phyloP scores from a whole-genome alignment of 2,797 vertebrate species.

The Balearica regulorum region DNA sequence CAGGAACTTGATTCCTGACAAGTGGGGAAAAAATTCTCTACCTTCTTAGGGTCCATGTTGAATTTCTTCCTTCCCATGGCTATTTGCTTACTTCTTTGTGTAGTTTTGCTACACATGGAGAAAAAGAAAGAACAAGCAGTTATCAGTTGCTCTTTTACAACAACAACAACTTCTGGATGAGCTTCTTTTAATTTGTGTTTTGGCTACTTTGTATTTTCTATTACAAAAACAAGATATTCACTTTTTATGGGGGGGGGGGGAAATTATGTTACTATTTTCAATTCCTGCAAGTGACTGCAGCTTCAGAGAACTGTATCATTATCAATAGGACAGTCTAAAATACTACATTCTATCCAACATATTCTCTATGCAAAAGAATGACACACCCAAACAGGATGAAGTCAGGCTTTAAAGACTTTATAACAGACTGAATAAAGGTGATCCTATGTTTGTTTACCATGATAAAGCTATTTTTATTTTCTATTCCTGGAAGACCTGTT shows the following conservation, averaged over 20 bases:
- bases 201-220: neutral
- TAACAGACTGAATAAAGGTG: neutral
- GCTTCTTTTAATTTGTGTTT: neutral
- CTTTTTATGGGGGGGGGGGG: neutral
- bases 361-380: neutral
- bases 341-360: neutral
- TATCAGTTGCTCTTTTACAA: neutral
- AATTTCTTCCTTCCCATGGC: slow-evolving; percentile 98
- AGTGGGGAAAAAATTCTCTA: slow-evolving; percentile 16
- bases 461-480: neutral
- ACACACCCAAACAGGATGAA: neutral
- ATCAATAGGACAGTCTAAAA: neutral
- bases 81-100: slow-evolving; percentile 96
- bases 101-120: slow-evolving; percentile 83
- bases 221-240: neutral
- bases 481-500: neutral
- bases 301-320: neutral
- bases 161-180: neutral
- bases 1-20: neutral
- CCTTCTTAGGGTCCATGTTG: slow-evolving; percentile 99
- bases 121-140: neutral
- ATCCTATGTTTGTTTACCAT: neutral
- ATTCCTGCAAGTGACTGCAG: neutral
- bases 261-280: neutral
- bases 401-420: neutral